phyloP scores from a whole-genome alignment of 2,888 invertebrate species.

The Acleris sparsana region DNA sequence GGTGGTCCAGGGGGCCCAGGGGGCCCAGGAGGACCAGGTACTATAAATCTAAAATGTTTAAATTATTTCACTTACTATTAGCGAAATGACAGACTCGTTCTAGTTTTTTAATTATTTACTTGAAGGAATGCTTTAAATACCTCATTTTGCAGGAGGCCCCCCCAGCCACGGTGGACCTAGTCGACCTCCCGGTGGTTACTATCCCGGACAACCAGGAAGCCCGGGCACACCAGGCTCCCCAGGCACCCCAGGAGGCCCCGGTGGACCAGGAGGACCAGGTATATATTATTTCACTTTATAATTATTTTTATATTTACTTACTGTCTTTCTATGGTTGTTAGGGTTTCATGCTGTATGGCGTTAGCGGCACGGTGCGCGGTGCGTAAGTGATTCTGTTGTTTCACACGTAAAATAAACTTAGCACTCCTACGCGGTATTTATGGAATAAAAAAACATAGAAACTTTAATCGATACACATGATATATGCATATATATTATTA shows the following conservation, averaged over 20 bases:
- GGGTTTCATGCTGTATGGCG: too few species aligned
- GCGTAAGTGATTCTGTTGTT: too few species aligned
- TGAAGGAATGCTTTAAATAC: not conserved
- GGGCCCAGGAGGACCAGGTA: conserved; percentile 46
- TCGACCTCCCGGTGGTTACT: conserved; percentile 55
- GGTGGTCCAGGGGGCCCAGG: conserved; percentile 41
- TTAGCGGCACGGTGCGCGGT: too few species aligned
- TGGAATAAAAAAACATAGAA: too few species aligned
- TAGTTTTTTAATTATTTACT: not conserved
- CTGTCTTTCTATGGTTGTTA: too few species aligned
- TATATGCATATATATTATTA: too few species aligned
- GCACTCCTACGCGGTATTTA: too few species aligned
- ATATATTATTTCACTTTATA: not conserved
- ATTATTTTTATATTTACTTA: too few species aligned
- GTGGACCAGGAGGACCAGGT: conserved; percentile 31
- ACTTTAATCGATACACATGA: too few species aligned
- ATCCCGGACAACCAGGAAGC: conserved; percentile 43
- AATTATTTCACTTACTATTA: too few species aligned
- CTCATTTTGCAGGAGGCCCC: conserved; percentile 33
- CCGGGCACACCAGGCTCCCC: conserved; percentile 45
- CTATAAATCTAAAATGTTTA: too few species aligned
- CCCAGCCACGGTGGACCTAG: conserved; percentile 53
- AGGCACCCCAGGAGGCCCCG: conserved; percentile 50
- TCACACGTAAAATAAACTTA: too few species aligned
- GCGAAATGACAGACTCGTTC: not conserved